phyloP scores from a whole-genome alignment of 2,797 vertebrate species.

The Eremophila alpestris region DNA sequence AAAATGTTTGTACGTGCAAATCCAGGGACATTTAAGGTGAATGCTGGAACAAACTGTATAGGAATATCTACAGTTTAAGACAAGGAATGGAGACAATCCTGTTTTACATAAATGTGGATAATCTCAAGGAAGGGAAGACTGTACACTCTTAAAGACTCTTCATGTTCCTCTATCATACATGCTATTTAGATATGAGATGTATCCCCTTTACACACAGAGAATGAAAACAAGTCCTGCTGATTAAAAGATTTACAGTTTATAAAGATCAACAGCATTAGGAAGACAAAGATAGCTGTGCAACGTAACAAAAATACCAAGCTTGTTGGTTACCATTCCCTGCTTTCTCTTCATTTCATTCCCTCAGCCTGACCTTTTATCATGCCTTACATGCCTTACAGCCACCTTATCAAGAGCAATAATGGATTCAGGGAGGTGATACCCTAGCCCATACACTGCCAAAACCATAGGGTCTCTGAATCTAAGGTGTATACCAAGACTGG shows the following conservation, averaged over 20 bases:
- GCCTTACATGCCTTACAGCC: background rate
- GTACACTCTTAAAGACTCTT: background rate
- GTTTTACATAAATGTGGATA: background rate
- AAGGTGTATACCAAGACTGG: background rate
- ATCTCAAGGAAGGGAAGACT: background rate
- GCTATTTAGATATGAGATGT: background rate
- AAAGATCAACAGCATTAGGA: background rate
- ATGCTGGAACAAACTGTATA: background rate
- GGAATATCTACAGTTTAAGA: background rate
- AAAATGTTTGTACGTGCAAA: background rate
- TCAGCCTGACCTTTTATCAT: background rate
- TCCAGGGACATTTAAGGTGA: background rate
- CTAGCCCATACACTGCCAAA: background rate
- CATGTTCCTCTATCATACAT: background rate
- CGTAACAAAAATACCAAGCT: background rate
- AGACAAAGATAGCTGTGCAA: conserved; percentile 23
- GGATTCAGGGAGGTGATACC: background rate
- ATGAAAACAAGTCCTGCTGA: background rate
- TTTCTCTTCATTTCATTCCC: background rate
- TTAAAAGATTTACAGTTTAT: background rate
- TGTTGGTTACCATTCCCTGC: background rate
- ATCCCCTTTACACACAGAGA: background rate
- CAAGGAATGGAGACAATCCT: background rate
- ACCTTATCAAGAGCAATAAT: background rate
- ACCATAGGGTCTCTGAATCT: background rate